Percentiles rank a stretch among this genome's conserved stretches.
Evolutionary conservation across 2,797 vertebrate genomes (phyloP).

Genomic region (Denticeps clupeoides): DNA sequence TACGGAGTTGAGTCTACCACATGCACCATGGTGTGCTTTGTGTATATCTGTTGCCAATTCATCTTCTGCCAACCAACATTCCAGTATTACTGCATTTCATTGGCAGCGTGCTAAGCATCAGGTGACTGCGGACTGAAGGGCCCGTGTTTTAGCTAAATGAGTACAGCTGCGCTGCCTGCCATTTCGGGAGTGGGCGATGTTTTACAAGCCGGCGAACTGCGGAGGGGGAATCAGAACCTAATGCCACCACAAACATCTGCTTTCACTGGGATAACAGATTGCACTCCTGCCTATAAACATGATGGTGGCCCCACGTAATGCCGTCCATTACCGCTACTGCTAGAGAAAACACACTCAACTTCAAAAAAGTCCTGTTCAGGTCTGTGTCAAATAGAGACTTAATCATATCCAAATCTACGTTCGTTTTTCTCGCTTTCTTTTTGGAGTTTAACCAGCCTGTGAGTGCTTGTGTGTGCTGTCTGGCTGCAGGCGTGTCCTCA

Average conservation of each 20-base stretch:
- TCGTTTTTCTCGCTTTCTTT: not conserved
- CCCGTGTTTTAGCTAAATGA: too few relatives aligned
- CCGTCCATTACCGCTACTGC: slow-evolving; percentile 10
- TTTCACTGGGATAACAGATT: slow-evolving; percentile 17
- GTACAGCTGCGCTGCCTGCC: too few relatives aligned
- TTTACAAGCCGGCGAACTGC: not conserved
- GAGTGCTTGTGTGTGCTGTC: slow-evolving; percentile 5
- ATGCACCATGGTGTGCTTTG: too few relatives aligned
- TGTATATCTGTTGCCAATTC: too few relatives aligned
- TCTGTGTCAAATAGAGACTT: slow-evolving; percentile 3
- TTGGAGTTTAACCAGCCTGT: not conserved
- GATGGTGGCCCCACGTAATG: slow-evolving; percentile 10
- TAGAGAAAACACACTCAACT: slow-evolving; percentile 23
- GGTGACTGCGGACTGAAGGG: too few relatives aligned
- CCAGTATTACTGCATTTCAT: too few relatives aligned
- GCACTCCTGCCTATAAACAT: slow-evolving; percentile 11
- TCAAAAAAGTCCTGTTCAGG: slow-evolving; percentile 13
- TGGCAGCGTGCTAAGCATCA: too few relatives aligned
- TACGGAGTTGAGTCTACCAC: too few relatives aligned
- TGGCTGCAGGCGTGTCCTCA: slow-evolving; percentile 14
- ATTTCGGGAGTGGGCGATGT: too few relatives aligned
- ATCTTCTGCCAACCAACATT: too few relatives aligned
- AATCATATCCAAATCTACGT: not conserved
- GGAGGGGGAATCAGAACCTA: not conserved
- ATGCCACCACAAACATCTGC: slow-evolving; percentile 17